Conservation (phyloP, 2,113 vertebrate genomes). For the Prietella phreatophila region DNA sequence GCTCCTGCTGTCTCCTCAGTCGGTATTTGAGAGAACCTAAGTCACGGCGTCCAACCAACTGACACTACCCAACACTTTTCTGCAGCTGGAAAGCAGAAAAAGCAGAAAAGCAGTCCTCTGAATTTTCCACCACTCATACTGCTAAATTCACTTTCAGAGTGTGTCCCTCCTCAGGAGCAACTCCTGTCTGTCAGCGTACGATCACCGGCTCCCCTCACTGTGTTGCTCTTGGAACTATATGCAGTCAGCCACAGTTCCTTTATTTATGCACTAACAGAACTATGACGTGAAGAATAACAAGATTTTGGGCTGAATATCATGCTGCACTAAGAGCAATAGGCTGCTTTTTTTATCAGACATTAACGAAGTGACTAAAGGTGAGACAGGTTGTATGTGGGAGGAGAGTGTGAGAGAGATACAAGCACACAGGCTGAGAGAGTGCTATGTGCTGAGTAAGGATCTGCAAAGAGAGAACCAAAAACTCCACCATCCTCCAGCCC, state of each 20-base stretch:
- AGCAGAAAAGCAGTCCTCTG: background rate
- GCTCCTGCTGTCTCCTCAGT: constrained; percentile 49
- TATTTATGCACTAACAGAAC: constrained; percentile 81
- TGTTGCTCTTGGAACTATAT: constrained; percentile 87
- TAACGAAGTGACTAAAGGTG: constrained; percentile 34
- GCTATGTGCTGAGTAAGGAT: constrained; percentile 38
- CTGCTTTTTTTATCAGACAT: constrained; percentile 14
- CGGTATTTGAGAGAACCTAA: constrained; percentile 27
- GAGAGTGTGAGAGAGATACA: background rate
- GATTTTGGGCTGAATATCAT: constrained; percentile 57
- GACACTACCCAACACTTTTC: constrained; percentile 5
- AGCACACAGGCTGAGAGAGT: constrained; percentile 26
- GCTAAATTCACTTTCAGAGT: constrained; percentile 66
- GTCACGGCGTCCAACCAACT: constrained; percentile 29
- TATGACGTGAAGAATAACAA: constrained; percentile 72
- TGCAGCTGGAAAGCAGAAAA: constrained; percentile 28
- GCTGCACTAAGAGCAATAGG: background rate
- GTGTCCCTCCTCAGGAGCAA: constrained; percentile 66
- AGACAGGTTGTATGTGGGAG: background rate
- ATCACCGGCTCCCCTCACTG: constrained; percentile 74
- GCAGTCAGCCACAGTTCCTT: constrained; percentile 76
- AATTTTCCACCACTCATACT: constrained; percentile 63
- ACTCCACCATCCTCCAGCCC: constrained; percentile 37
- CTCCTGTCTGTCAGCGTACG: constrained; percentile 81
- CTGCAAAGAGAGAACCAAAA: constrained; percentile 36